These are phyloP conservation scores for Eilema sororculum DNA, from an alignment of 2,888 invertebrate species.

Conservation along the genomic window DNA sequence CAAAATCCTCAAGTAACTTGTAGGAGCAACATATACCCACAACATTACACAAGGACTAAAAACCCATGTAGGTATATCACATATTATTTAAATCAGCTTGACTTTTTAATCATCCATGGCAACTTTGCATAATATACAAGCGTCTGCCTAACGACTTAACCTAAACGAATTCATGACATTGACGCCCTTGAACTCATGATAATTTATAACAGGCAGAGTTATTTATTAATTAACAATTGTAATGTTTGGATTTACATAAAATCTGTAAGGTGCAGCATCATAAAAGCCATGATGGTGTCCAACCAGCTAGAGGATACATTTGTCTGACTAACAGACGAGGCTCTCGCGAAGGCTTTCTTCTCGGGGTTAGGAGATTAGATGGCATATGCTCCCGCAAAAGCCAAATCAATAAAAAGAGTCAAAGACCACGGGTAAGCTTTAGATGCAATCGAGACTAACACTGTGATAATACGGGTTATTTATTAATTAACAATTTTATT, in stretches of 20 bases:
- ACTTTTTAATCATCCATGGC: slow-evolving; percentile 16
- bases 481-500: slow-evolving; percentile 51
- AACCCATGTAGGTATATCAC: background rate
- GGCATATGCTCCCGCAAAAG: too few relatives aligned
- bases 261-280: background rate
- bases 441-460: too few relatives aligned
- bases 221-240: slow-evolving; percentile 58
- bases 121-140: slow-evolving; percentile 26
- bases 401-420: too few relatives aligned
- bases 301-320: slow-evolving; percentile 20
- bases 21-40: background rate
- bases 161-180: slow-evolving; percentile 37
- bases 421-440: too few relatives aligned
- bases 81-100: slow-evolving; percentile 3
- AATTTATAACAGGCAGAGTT: slow-evolving; percentile 49
- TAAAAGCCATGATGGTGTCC: too few relatives aligned
- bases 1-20: too few relatives aligned
- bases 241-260: slow-evolving; percentile 56
- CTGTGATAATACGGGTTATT: too few relatives aligned
- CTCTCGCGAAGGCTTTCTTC: too few relatives aligned
- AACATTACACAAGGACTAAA: background rate
- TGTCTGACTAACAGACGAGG: too few relatives aligned
- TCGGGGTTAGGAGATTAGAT: too few relatives aligned
- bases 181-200: slow-evolving; percentile 59
- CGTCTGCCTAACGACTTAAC: slow-evolving; percentile 33